phyloP scores from a whole-genome alignment of 2,797 vertebrate species.

The Tokudaia tokunoshimensis region DNA sequence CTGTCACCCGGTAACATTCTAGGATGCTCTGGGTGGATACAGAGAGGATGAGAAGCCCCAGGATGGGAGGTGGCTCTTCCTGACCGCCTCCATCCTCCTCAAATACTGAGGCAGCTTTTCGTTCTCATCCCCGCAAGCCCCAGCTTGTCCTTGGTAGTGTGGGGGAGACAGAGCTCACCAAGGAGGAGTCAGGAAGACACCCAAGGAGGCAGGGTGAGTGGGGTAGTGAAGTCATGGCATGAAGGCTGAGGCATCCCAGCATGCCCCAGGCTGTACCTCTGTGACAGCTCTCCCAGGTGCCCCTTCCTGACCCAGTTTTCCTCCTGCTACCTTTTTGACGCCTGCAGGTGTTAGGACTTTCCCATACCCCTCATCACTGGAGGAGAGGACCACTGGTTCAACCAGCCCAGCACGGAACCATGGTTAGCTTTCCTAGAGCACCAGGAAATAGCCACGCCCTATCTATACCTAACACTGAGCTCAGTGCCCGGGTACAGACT shows the following conservation, averaged over 20 bases:
- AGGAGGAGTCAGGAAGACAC: not conserved
- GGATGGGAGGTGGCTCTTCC: not conserved
- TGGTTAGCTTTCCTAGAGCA: too few species aligned
- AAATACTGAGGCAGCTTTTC: not conserved
- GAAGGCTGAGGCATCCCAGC: not conserved
- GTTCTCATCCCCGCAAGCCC: not conserved
- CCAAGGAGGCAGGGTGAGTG: not conserved
- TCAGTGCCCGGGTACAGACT: not conserved
- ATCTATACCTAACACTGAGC: too few species aligned
- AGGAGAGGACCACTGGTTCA: not conserved
- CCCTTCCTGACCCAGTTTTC: not conserved
- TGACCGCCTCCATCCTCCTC: not conserved
- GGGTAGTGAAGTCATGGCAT: not conserved
- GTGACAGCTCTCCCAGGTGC: not conserved
- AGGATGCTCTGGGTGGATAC: not conserved
- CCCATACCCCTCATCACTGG: not conserved
- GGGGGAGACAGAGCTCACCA: not conserved
- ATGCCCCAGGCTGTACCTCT: not conserved
- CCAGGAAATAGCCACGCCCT: not conserved
- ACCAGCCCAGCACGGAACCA: not conserved
- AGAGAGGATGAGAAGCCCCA: not conserved
- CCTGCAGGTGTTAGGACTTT: not conserved
- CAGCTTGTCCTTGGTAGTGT: constrained; percentile 24
- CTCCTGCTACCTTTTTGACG: not conserved
- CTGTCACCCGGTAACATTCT: not conserved